phyloP scores from a whole-genome alignment of 2,888 invertebrate species.

The Steinernema carpocapsae region DNA sequence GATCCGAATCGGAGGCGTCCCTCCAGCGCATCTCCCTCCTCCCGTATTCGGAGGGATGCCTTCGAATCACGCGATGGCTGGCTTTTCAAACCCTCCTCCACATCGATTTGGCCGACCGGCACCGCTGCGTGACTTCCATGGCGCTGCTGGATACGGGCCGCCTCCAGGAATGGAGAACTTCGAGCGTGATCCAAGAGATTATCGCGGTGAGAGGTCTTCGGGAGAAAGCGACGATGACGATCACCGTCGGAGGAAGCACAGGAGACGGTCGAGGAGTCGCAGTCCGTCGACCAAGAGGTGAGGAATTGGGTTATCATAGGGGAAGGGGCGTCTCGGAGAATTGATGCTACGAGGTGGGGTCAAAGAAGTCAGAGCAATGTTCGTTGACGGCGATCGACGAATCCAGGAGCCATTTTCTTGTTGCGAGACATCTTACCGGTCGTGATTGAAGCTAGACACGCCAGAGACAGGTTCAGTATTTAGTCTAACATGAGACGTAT shows the following conservation, averaged over 20 bases:
- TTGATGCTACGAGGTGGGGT: no score
- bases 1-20: slow-evolving; percentile 2
- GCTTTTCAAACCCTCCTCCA: neutral
- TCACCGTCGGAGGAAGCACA: neutral
- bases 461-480: no score
- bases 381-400: no score
- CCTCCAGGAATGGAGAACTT: slow-evolving; percentile 14
- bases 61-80: slow-evolving; percentile 13
- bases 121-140: slow-evolving; percentile 14
- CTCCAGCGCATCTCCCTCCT: slow-evolving; percentile 26
- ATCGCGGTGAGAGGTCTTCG: neutral
- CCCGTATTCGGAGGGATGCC: slow-evolving; percentile 30
- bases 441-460: no score
- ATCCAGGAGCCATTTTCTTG: no score
- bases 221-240: slow-evolving; percentile 16
- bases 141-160: neutral
- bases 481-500: no score
- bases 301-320: neutral
- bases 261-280: neutral
- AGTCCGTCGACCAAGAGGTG: slow-evolving; percentile 1
- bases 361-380: no score
- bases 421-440: no score
- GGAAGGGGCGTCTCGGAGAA: no score
- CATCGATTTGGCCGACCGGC: neutral
- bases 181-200: neutral